Evolutionary conservation across 2,797 vertebrate genomes (phyloP), one percentile per base, ranked within the genome.

Genomic region (Mormyrops attenuatus): DNA sequence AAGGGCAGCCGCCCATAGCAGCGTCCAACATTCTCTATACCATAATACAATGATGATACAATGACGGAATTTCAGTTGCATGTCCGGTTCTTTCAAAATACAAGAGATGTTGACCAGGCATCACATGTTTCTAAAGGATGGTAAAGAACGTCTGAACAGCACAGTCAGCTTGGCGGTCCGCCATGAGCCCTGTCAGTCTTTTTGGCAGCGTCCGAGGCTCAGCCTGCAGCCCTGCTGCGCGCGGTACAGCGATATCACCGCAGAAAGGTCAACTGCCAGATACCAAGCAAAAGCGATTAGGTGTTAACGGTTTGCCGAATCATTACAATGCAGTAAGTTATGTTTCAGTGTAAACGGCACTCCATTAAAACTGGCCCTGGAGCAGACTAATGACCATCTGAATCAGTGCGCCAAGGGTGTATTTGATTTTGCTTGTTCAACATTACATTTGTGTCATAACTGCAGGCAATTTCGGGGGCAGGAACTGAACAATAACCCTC

Each of bases 401-500:
- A 88, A 84, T 89, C 41, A 73, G 50, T 55, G 22, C 44, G 73
- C 34, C 55, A 88, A 69, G 60, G 60, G 87, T 88, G 86, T 85
- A 30, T 66, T 66, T 87, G 60, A 47, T 50, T 89, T 88, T 88
- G 77, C 77, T 15, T 90, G 86, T 89, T 89, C 87, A 90, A 63
- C 89, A 88, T 69, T 50, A 90, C 6, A 89, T 90, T 77, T 77
- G 34, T 69, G 88, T 44, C 60, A 73, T 90, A 87, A 89, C 89
- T 90, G 86, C 55, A 89, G 89, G 90, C 88, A 89, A 85, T 89
- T 87, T 88, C 44, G 69, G 55, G 26, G 77, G 57, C 85, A 89
- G 89, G 87, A 84, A 89, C 85, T 88, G 9, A 85, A 88, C 87
- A 84, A 91, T 89, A 89, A 88, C 53, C 88, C 66, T 87, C 73